Base-by-base conservation (phyloP, 1,140 invertebrate genomes). In the Drosophila willistoni region DNA sequence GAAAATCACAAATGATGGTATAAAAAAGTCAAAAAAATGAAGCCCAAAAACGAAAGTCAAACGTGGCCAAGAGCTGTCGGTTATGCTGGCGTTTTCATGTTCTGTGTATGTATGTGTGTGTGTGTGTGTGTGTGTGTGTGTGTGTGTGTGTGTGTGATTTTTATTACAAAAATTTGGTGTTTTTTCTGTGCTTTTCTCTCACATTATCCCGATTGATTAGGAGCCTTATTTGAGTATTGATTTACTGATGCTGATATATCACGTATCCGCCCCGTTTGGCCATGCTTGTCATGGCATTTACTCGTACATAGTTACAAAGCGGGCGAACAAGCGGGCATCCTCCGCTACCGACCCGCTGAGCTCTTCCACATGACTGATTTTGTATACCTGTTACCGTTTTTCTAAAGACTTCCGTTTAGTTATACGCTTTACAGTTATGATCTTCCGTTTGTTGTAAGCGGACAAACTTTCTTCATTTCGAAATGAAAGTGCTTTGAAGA, bases 331-430 rank as follows among this genome's bases (percentile, higher is more conserved):
- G 29, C 29, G 29, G 29, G 22, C 22, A 25, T 25, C 22, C 22
- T 25, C 22, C 29, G 5, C 29, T 29, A 6, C 29, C 29, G 29
- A 29, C 29, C 29, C 57, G 56, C 71, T 62, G 64, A 72, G 73
- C 66, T 65, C 56, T 81, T 85, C 66, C 82, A 73, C 78, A 65
- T 67, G 65, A 75, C 25, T 85, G 82, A 17, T 9, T 73, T 41
- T 63, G 57, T 64, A 64, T 85, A 86, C 82, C 81, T 81, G 68
- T 13, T 41, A 60, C 64, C 73, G 81, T 70, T 77, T 77, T 64
- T 65, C 76, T 65, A 79, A 83, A 86, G 84, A 86, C 83, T 89
- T 86, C 84, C 83, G 84, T 70, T 86, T 69, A 59, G 73, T 41
- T 60, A 59, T 65, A 68, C 76, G 65, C 57, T 77, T 69, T 68